These are phyloP conservation scores for Cygnus olor DNA, from an alignment of 2,797 vertebrate genomes.

Conservation along the genomic window DNA sequence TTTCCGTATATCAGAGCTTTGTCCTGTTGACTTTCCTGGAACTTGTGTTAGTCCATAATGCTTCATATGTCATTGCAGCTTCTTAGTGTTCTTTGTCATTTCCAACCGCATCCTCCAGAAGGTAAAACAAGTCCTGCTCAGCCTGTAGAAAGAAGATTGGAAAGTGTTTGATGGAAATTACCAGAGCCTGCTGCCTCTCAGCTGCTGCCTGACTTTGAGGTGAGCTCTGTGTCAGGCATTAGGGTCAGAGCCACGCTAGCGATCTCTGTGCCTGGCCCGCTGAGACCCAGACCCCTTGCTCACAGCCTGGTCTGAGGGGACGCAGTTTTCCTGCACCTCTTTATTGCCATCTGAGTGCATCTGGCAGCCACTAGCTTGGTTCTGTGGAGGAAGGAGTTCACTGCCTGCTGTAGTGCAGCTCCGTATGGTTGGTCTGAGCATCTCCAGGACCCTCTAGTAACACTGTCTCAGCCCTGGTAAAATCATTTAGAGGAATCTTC, in stretches of 20 bases:
- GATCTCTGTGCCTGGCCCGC: not conserved
- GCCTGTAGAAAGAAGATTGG: not conserved
- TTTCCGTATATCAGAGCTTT: rapidly evolving
- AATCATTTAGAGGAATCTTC: not conserved
- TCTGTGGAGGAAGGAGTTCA: not conserved
- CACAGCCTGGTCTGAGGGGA: not conserved
- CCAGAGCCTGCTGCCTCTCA: not conserved
- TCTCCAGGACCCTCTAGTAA: not conserved
- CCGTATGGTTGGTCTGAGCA: not conserved
- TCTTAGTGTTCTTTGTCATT: not conserved
- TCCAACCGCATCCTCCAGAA: not conserved
- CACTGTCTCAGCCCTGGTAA: not conserved
- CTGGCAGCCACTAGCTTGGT: rapidly evolving
- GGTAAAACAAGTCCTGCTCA: not conserved
- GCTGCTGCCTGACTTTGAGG: rapidly evolving
- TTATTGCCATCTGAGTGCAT: not conserved
- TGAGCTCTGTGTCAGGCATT: not conserved
- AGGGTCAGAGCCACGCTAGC: not conserved
- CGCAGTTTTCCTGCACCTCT: not conserved
- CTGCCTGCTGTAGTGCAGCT: not conserved
- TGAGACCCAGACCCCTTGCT: rapidly evolving
- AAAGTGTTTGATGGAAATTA: not conserved
- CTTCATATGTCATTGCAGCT: not conserved
- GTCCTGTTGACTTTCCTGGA: not conserved
- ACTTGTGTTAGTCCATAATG: rapidly evolving